Evolutionary conservation across 1,140 invertebrate genomes (phyloP).

Genomic region (Probaryconus sp.): DNA sequence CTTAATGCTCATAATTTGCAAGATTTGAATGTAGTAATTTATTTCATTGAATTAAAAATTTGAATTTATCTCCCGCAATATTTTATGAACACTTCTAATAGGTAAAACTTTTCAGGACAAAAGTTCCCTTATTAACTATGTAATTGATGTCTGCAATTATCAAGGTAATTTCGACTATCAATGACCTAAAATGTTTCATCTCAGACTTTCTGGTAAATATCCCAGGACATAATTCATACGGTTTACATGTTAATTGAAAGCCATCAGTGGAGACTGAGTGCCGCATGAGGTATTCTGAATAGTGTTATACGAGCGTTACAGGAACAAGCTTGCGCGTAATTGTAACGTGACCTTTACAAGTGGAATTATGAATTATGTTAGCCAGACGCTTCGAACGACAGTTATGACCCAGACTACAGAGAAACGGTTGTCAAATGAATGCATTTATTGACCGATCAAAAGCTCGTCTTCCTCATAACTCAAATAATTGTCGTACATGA

Average conservation of each 20-base stretch:
- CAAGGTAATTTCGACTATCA: too few relatives aligned
- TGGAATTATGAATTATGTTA: conserved; percentile 24
- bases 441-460: conserved; percentile 13
- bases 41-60: too few relatives aligned
- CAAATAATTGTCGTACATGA: neutral
- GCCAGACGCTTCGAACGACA: neutral
- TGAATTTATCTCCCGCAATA: too few relatives aligned
- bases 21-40: too few relatives aligned
- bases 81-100: too few relatives aligned
- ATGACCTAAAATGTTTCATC: conserved; percentile 3
- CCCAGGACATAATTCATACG: conserved; percentile 39
- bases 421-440: neutral
- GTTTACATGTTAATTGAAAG: conserved; percentile 34
- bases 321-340: conserved; percentile 23
- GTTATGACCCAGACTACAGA: neutral
- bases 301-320: conserved; percentile 18
- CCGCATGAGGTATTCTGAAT: conserved; percentile 1
- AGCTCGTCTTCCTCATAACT: conserved; percentile 7
- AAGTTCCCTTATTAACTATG: too few relatives aligned
- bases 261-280: conserved; percentile 36
- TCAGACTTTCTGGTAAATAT: conserved; percentile 1
- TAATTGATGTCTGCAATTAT: too few relatives aligned
- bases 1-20: too few relatives aligned
- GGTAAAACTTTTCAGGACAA: too few relatives aligned
- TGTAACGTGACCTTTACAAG: conserved; percentile 42